These are phyloP conservation scores for Meiosimyza decipiens DNA, from an alignment of 2,888 invertebrate genomes.

Conservation along the genomic window DNA sequence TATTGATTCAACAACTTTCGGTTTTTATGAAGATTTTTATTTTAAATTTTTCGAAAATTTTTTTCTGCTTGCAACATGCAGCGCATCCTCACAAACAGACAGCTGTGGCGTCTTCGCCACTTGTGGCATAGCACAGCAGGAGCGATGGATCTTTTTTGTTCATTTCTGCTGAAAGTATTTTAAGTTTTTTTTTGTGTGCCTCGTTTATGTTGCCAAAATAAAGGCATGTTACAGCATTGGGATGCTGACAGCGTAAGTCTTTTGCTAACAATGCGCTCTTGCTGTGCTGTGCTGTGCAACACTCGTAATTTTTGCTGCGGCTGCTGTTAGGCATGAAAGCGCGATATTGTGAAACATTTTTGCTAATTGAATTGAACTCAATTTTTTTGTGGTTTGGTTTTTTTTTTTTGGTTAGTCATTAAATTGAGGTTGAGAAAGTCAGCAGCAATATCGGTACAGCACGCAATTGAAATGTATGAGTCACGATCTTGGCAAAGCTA, in stretches of 20 bases:
- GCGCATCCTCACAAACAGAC: neutral
- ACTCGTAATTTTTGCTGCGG: neutral
- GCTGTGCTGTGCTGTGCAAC: neutral
- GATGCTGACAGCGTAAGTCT: constrained; percentile 21
- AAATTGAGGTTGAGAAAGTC: neutral
- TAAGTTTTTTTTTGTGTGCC: too few relatives aligned
- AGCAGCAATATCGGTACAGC: neutral
- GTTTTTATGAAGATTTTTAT: neutral
- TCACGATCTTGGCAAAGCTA: constrained; percentile 13
- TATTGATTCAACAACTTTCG: constrained; percentile 32
- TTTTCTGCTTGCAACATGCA: neutral
- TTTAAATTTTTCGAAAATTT: neutral
- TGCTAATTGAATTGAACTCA: constrained; percentile 48
- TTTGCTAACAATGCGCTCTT: constrained; percentile 5
- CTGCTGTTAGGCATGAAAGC: constrained; percentile 31
- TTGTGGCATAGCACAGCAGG: constrained; percentile 15
- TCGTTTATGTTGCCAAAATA: constrained; percentile 25
- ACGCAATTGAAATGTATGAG: neutral
- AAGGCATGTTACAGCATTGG: neutral
- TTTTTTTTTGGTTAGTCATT: neutral
- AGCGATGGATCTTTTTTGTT: neutral
- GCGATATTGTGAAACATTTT: constrained; percentile 37
- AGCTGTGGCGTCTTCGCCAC: constrained; percentile 15
- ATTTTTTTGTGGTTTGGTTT: too few relatives aligned
- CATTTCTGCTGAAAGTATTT: neutral